Evolutionary conservation across 2,797 vertebrate species (phyloP), one percentile per base, ranked within the genome.

Genomic region (Diplodus sargus): DNA sequence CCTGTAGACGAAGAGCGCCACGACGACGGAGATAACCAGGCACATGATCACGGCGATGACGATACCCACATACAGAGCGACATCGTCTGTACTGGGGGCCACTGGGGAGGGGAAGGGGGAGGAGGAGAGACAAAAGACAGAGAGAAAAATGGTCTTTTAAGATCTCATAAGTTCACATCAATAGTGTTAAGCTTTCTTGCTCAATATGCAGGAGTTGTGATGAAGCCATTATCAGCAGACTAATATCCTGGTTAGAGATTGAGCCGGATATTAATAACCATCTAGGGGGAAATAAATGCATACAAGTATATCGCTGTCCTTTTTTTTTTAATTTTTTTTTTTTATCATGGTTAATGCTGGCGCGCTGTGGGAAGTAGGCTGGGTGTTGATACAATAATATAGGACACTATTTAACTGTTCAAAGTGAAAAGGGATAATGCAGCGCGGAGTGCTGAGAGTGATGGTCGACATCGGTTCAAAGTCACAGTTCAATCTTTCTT

Each of bases 31-130:
- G 90, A 99, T 98, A 4, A 97, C 97, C 87, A 99, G 94, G 93
- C 97, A 99, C 83, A 98, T 96, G 4, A 98, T 97, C 80, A 98
- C 97, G 0, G 97, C 97, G 0, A 98, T 97, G 81, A 97, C 97
- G 1, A 99, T 95, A 12, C 97, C 97, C 0, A 97, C 97, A 0
- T 98, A 99, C 42, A 99, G 95, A 8, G 97, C 96, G 0, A 98
- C 96, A 0, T 98, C 97, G 2, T 99, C 97, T 0, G 97, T 97
- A 75, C 96, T 97, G 57, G 97, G 97, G 64, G 97, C 97, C 90
- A 97, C 97, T 99, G 92, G 15, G n/a, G 58, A 25, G 28, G 34
- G 22, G n/a, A n/a, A 17, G 20, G 5, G 45, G 4, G 28, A 23
- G 22, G 23, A n/a, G 25, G 6, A 66, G 15, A 64, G 70, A 81